phyloP scores from a whole-genome alignment of 2,888 invertebrate species.

The Scaptomyza tumidula region DNA sequence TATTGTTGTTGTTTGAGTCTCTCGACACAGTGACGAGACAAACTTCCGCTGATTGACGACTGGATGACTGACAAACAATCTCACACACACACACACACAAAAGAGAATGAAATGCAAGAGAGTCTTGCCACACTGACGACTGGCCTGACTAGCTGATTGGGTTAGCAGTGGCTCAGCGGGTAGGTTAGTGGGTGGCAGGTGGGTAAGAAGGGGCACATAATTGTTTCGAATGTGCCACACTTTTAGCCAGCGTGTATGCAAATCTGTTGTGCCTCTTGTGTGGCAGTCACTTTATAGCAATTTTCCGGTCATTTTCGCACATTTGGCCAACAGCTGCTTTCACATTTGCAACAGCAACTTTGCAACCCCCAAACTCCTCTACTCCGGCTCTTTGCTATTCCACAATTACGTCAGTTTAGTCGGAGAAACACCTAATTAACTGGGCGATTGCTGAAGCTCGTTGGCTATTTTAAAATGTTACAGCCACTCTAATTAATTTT shows the following conservation, averaged over 20 bases:
- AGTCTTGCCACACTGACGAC: conserved; percentile 4
- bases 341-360: conserved; percentile 58
- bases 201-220: conserved; percentile 27
- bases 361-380: too few relatives aligned
- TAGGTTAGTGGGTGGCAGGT: not conserved
- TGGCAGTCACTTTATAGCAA: conserved; percentile 45
- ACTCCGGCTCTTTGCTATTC: not conserved
- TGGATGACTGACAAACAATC: conserved; percentile 55
- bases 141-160: conserved; percentile 34
- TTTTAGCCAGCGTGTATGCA: conserved; percentile 55
- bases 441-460: conserved; percentile 53
- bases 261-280: conserved; percentile 36
- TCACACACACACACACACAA: conserved; percentile 29
- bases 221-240: conserved; percentile 56
- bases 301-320: conserved; percentile 71
- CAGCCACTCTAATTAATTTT: conserved; percentile 65
- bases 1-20: conserved; percentile 13
- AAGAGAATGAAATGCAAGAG: conserved; percentile 1
- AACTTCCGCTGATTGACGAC: conserved; percentile 62
- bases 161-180: not conserved
- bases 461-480: conserved; percentile 43
- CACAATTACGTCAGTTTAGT: conserved; percentile 63
- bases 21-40: conserved; percentile 47
- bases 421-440: conserved; percentile 58
- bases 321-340: conserved; percentile 74